Base-by-base conservation (phyloP, 2,888 invertebrate species). In the Acanthococcus lagerstroemiae region DNA sequence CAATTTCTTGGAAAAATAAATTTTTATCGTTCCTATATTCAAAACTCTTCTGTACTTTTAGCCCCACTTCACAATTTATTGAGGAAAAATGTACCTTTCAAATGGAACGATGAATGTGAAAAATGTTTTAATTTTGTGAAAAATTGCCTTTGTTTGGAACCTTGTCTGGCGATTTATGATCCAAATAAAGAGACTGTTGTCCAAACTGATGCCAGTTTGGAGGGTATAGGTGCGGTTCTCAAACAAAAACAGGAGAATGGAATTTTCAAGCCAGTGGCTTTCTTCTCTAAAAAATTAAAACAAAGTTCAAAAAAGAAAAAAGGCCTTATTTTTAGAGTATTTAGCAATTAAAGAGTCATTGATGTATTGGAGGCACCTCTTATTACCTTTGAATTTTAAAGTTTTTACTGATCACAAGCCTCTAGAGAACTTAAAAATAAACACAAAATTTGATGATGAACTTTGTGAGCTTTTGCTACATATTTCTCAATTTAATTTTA, bases 201-300 rank as follows among this genome's bases (percentile, higher is more conserved):
- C 46, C 68, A 66, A 26, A 70, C 71, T n/a, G n/a, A n/a, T n/a
- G n/a, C n/a, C n/a, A n/a, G n/a, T n/a, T n/a, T n/a, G n/a, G n/a
- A n/a, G n/a, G 72, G 71, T 19, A 27, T 72, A n/a, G 70, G 70
- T 9, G 70, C 70, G 63, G 65, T 69, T 37, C 58, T n/a, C n/a
- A n/a, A n/a, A n/a, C n/a, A n/a, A n/a, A n/a, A n/a, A n/a, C n/a
- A n/a, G n/a, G n/a, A n/a, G 54, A 67, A 70, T 68, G 67, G 66
- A 24, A 37, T 66, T 63, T 65, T 50, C 69, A 67, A 61, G 46
- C 45, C 70, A 22, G 70, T 70, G 55, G 71, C 70, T 19, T 71
- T 66, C 55, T 71, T 70, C 56, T 71, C 71, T 58, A 70, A 71
- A 67, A 72, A 72, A 68, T 58, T 71, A n/a, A 24, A 72, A 69